Conservation (phyloP, 1,140 invertebrate genomes). For the Cyrtorhinus lividipennis region DNA sequence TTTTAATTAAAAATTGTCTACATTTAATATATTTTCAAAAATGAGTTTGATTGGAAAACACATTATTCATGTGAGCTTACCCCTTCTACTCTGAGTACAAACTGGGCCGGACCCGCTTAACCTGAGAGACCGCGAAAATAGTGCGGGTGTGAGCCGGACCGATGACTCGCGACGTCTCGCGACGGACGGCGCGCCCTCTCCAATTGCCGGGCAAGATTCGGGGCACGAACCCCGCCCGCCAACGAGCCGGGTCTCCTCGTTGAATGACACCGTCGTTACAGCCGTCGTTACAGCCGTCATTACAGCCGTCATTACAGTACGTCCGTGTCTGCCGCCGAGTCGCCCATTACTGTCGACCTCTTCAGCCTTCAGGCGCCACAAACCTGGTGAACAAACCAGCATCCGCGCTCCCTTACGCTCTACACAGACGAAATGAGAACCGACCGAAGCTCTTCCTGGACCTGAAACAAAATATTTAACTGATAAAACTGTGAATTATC, state of each 20-base stretch:
- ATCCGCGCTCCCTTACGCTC: neutral
- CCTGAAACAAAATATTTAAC: neutral
- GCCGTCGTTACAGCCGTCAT: too few relatives aligned
- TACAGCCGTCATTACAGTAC: too few relatives aligned
- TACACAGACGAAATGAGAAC: neutral
- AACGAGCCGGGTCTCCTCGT: neutral
- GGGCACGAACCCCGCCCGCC: neutral
- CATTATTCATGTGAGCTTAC: too few relatives aligned
- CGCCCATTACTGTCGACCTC: neutral
- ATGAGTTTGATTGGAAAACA: too few relatives aligned
- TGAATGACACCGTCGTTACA: neutral
- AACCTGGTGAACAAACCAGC: neutral
- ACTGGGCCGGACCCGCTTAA: constrained; percentile 12
- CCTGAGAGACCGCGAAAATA: constrained; percentile 7
- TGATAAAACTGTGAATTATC: too few relatives aligned
- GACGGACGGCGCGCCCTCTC: neutral
- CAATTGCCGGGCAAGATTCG: neutral
- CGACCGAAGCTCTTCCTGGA: neutral
- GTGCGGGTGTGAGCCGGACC: neutral
- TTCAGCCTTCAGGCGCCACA: neutral
- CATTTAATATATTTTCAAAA: too few relatives aligned
- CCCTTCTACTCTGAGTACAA: constrained; percentile 2
- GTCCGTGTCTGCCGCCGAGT: neutral
- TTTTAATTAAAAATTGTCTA: too few relatives aligned
- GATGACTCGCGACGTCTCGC: neutral